Conservation (phyloP, 92 coral and sea anemone species). For the Ricordea florida region DNA sequence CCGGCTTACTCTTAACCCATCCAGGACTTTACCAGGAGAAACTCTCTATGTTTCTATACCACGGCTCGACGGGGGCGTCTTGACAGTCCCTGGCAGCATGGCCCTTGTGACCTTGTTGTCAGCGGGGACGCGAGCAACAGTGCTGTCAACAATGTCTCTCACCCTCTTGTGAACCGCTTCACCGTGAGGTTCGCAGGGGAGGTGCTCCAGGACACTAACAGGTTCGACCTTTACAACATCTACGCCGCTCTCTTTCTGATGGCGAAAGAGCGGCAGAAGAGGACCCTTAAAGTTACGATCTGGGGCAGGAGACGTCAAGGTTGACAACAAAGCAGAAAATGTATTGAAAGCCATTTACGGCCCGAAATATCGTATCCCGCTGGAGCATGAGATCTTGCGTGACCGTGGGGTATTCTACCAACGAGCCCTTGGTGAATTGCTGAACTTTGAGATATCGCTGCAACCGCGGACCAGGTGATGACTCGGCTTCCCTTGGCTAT, state of each 20-base stretch:
- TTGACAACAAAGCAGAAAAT: neutral
- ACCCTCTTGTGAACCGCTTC: neutral
- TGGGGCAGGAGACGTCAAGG: neutral
- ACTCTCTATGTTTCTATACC: neutral
- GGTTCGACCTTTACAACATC: neutral
- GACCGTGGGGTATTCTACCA: constrained; percentile 13
- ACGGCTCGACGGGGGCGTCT: neutral
- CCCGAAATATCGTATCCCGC: neutral
- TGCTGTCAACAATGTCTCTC: constrained; percentile 8
- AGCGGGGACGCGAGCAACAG: constrained; percentile 7
- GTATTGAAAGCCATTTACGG: neutral
- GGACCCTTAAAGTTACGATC: too few species aligned
- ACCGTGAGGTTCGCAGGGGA: neutral
- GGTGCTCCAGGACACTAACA: neutral
- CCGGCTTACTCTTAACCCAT: constrained; percentile 1
- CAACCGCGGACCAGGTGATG: neutral
- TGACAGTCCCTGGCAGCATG: constrained; percentile 1
- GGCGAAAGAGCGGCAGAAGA: too few species aligned
- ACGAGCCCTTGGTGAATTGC: neutral
- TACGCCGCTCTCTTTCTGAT: neutral
- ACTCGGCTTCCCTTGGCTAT: neutral
- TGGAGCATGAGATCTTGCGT: constrained; percentile 8
- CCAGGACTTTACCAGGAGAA: constrained; percentile 2
- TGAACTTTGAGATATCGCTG: neutral
- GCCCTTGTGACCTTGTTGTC: constrained; percentile 1